Evolutionary conservation across 2,888 invertebrate species (phyloP), one percentile per base, ranked within the genome.

Genomic region (Hirtodrosophila histrioides): DNA sequence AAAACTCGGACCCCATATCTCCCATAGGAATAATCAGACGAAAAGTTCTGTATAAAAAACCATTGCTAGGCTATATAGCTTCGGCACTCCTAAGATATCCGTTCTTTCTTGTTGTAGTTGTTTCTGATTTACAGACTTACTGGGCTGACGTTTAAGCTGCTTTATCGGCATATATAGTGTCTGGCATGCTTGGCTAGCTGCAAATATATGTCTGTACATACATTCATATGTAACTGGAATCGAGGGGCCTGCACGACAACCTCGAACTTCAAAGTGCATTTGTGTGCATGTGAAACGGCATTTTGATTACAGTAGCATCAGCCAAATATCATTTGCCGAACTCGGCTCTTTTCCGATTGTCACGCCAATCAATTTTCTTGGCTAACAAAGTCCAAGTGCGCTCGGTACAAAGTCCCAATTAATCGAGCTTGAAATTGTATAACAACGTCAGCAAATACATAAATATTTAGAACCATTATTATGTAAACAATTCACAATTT

Each of bases 321-420:
- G 64, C 53, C 11, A 41, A 51, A 63, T 54, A 45, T 27, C 5
- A 31, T 44, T 33, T 45, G 2, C 2, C 31, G 7, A 45, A 51
- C 48, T 44, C 31, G 40, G 9, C 33, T 17, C 56, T 40, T 40
- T 40, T 37, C n/a, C 41, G 27, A 39, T 49, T 57, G 57, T 66
- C 63, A 58, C 49, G 66, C 66, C 56, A 57, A 23, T 36, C 40
- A 40, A 41, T 45, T 31, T 55, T 56, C 43, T 39, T 8, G 23
- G 11, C 46, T 49, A 27, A 35, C 75, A 46, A 74, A 69, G 62
- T 71, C 68, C 70, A 72, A 57, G 7, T 33, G 44, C 43, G n/a
- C n/a, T n/a, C n/a, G 39, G 75, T 69, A 8, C 75, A 57, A 73
- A 75, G 75, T 73, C 65, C 41, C 58, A 10, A 10, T 76, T 62